Evolutionary conservation across 37 sponge, comb jelly and placozoan species (phyloP).

Genomic region (Halisarca cf. caerulea): DNA sequence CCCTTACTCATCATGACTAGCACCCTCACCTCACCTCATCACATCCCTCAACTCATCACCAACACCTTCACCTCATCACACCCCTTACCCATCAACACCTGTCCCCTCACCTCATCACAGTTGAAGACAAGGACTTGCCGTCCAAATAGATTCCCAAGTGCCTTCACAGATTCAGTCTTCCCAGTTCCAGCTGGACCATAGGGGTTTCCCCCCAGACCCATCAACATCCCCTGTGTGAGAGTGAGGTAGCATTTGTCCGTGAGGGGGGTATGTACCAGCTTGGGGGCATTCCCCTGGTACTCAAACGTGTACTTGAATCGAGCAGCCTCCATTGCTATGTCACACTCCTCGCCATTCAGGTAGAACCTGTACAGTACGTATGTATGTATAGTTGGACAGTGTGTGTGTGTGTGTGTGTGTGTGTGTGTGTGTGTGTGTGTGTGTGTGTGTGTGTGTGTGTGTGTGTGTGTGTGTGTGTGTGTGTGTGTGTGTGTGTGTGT

Average conservation of each 20-base stretch:
- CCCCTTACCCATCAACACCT: too few species aligned
- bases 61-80: too few species aligned
- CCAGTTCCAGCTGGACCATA: slow-evolving; percentile 99
- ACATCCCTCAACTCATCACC: too few species aligned
- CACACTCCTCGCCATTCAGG: neutral
- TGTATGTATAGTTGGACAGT: too few species aligned
- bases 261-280: slow-evolving; percentile 98
- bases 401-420: too few species aligned
- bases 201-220: slow-evolving; percentile 99
- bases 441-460: too few species aligned
- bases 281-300: slow-evolving; percentile 97
- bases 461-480: too few species aligned
- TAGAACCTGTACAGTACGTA: neutral
- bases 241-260: slow-evolving; percentile 99
- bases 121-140: slow-evolving; percentile 99
- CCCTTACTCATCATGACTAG: too few species aligned
- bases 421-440: too few species aligned
- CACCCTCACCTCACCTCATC: too few species aligned
- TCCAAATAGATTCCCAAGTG: slow-evolving; percentile 93
- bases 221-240: slow-evolving; percentile 86
- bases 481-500: too few species aligned
- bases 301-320: slow-evolving; percentile 95
- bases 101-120: slow-evolving; percentile 98
- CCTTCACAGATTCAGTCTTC: slow-evolving; percentile 99
- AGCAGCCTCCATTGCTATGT: slow-evolving; percentile 91